A percentile compares a stretch with the other conserved stretches of the same genome.
Conservation (phyloP, 2,113 vertebrate genomes). For the Nansenia antarctica region DNA sequence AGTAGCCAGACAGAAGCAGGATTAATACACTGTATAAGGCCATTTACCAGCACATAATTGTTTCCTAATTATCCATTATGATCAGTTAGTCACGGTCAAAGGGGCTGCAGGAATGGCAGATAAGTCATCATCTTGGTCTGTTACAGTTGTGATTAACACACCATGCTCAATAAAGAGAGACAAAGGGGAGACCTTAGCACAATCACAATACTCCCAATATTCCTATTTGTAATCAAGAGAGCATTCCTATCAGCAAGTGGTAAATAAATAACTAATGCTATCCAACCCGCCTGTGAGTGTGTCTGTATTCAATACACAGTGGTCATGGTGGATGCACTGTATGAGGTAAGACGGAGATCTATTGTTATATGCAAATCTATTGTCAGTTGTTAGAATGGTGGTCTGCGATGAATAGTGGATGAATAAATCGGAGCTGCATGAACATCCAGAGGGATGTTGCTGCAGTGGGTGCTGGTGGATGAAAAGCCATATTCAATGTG, state of each 20-base stretch:
- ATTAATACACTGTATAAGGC: conserved; percentile 70
- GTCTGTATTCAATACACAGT: neutral
- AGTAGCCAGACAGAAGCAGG: conserved; percentile 66
- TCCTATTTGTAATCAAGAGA: no score
- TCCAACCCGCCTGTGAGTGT: no score
- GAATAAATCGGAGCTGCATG: no score
- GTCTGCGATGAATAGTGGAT: no score
- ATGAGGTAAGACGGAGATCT: neutral
- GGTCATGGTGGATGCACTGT: neutral
- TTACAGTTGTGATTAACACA: conserved; percentile 68
- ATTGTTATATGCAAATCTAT: no score
- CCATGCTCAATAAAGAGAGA: neutral
- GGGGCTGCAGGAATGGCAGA: conserved; percentile 63
- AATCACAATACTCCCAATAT: no score
- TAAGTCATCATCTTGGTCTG: conserved; percentile 72
- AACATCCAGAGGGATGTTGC: no score
- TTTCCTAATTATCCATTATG: conserved; percentile 79
- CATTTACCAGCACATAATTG: conserved; percentile 77
- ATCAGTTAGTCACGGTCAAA: conserved; percentile 78
- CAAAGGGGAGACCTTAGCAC: neutral
- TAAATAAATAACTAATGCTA: no score
- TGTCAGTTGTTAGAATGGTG: no score
- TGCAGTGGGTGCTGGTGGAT: neutral
- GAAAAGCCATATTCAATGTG: neutral
- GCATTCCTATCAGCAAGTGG: no score